A percentile compares a stretch with the other conserved stretches of the same genome.
phyloP scores from a whole-genome alignment of 2,888 invertebrate species.

The Drosophila merina region DNA sequence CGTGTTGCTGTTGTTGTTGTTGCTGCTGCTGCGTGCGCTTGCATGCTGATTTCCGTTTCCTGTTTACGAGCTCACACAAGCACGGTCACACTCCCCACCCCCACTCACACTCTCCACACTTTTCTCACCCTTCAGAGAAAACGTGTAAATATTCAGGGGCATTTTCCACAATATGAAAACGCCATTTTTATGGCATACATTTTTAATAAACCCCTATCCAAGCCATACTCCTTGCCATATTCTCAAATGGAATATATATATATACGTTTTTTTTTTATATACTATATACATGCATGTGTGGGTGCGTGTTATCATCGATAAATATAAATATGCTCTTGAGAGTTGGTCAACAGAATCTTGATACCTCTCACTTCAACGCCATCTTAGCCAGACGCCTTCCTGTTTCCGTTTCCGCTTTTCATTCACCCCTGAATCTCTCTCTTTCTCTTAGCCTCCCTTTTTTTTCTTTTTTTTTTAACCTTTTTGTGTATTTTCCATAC shows the following conservation, averaged over 20 bases:
- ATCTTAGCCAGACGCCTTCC: slow-evolving; percentile 25
- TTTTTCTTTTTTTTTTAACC: too few species aligned
- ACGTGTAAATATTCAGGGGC: slow-evolving; percentile 60
- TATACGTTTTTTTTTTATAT: not conserved
- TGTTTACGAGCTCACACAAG: slow-evolving; percentile 31
- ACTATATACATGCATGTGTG: not conserved
- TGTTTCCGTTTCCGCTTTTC: slow-evolving; percentile 10
- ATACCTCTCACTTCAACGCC: slow-evolving; percentile 34
- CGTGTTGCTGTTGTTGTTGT: slow-evolving; percentile 26
- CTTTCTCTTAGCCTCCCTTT: too few species aligned
- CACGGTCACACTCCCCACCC: not conserved
- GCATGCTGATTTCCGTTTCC: slow-evolving; percentile 42
- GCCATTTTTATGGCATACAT: slow-evolving; percentile 67
- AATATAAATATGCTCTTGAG: slow-evolving; percentile 46
- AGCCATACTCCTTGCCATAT: not conserved
- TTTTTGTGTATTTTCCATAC: not conserved
- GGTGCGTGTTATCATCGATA: slow-evolving; percentile 52
- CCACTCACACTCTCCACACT: not conserved
- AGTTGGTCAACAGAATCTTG: slow-evolving; percentile 37
- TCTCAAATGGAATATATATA: slow-evolving; percentile 4
- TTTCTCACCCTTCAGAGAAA: slow-evolving; percentile 12
- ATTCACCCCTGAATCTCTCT: not conserved
- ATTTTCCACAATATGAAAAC: slow-evolving; percentile 66
- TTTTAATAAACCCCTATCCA: slow-evolving; percentile 65
- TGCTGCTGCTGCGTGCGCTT: slow-evolving; percentile 28